Evolutionary conservation across 2,888 invertebrate species (phyloP).

Genomic region (Scaptomyza tumidula): DNA sequence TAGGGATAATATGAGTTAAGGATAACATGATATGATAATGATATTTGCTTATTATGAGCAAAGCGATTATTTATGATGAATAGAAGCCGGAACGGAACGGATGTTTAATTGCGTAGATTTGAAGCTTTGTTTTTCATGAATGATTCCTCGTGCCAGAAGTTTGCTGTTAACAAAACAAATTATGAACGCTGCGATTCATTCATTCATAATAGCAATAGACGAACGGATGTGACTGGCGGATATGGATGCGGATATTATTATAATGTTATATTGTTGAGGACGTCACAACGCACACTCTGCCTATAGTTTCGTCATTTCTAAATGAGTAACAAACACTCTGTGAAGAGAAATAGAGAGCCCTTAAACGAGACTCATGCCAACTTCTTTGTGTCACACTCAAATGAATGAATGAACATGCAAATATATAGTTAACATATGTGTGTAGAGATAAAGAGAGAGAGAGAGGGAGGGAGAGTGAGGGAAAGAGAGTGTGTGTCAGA

Average conservation of each 20-base stretch:
- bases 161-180: too few relatives aligned
- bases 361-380: not conserved
- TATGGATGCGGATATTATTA: not conserved
- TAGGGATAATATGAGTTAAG: too few relatives aligned
- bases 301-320: conserved; percentile 28
- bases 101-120: too few relatives aligned
- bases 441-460: conserved; percentile 1
- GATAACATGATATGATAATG: too few relatives aligned
- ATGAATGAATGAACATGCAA: too few relatives aligned
- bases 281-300: not conserved
- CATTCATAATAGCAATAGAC: not conserved
- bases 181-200: not conserved
- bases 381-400: not conserved
- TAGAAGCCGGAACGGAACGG: too few relatives aligned
- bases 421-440: not conserved
- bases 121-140: too few relatives aligned
- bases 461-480: not conserved
- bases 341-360: conserved; percentile 5
- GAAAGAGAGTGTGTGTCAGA: conserved; percentile 20
- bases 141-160: too few relatives aligned
- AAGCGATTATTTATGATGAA: too few relatives aligned
- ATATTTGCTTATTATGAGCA: too few relatives aligned
- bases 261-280: not conserved
- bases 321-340: conserved; percentile 12
- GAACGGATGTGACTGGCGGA: too few relatives aligned